Evolutionary conservation across 2,113 vertebrate species (phyloP).

Genomic region (Phyllopteryx taeniolatus): DNA sequence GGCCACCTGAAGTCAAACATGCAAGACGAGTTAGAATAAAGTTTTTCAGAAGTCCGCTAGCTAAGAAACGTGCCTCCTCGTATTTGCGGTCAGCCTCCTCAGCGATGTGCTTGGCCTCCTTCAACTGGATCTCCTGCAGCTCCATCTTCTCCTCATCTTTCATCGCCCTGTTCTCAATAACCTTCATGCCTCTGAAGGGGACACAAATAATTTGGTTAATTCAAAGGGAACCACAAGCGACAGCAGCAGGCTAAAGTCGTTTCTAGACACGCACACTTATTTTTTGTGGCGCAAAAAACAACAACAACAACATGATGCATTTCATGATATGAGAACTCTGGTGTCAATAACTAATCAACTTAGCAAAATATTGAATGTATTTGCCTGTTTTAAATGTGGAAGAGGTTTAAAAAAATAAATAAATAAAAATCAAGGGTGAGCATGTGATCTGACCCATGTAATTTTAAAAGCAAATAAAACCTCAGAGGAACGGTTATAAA

Average conservation of each 20-base stretch:
- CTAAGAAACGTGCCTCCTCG: slow-evolving; percentile 83
- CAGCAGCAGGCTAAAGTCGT: neutral
- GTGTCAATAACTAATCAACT: neutral
- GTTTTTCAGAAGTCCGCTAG: slow-evolving; percentile 2
- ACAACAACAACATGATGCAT: neutral
- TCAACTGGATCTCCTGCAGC: slow-evolving; percentile 97
- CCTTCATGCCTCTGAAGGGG: slow-evolving; percentile 92
- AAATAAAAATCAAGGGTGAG: neutral
- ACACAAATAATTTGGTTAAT: neutral
- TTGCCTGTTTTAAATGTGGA: neutral
- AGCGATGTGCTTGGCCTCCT: slow-evolving; percentile 98
- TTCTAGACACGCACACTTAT: neutral
- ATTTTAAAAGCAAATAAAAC: neutral
- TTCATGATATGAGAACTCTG: neutral
- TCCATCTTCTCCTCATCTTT: slow-evolving; percentile 99
- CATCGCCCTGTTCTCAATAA: slow-evolving; percentile 97
- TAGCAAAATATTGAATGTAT: neutral
- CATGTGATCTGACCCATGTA: neutral
- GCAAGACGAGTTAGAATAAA: neutral
- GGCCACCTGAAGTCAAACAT: slow-evolving; percentile 81
- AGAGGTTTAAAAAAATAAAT: too few species aligned
- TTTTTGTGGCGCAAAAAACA: neutral
- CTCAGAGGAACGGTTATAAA: neutral
- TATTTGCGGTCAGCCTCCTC: slow-evolving; percentile 99
- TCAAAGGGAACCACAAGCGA: neutral